phyloP scores from a whole-genome alignment of 1,140 invertebrate species.

The Caenorhabditis inopinata region DNA sequence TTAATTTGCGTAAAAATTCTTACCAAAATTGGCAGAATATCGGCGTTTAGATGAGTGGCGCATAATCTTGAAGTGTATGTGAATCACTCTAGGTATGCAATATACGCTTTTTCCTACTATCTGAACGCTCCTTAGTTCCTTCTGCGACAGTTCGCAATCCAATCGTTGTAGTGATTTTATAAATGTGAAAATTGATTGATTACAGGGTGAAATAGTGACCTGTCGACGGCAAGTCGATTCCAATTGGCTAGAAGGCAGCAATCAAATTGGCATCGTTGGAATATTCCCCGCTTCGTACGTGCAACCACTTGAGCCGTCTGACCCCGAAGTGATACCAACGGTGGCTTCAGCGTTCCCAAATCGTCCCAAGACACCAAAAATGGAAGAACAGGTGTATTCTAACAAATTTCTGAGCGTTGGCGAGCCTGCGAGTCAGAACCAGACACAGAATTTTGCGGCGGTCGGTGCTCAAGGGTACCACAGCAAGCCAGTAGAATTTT shows the following conservation, averaged over 20 bases:
- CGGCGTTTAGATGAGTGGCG: too few species aligned
- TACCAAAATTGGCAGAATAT: too few species aligned
- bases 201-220: slow-evolving; percentile 42
- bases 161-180: not conserved
- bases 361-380: slow-evolving; percentile 49
- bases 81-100: too few species aligned
- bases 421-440: too few species aligned
- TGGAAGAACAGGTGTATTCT: not conserved
- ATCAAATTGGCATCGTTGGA: slow-evolving; percentile 48
- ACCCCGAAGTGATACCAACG: not conserved
- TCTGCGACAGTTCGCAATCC: too few species aligned
- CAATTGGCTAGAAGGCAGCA: slow-evolving; percentile 50
- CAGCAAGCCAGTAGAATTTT: too few species aligned
- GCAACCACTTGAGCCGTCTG: not conserved
- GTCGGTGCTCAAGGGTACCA: too few species aligned
- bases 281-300: slow-evolving; percentile 52
- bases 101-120: too few species aligned
- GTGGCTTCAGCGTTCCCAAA: slow-evolving; percentile 33
- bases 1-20: too few species aligned
- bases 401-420: not conserved
- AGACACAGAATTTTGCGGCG: too few species aligned
- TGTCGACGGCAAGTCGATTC: slow-evolving; percentile 38
- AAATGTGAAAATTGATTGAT: not conserved
- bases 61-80: too few species aligned
- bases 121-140: too few species aligned